Percentiles rank a stretch among this genome's conserved stretches.
phyloP scores from a whole-genome alignment of 2,888 invertebrate genomes.

The Bruchidius siliquastri region DNA sequence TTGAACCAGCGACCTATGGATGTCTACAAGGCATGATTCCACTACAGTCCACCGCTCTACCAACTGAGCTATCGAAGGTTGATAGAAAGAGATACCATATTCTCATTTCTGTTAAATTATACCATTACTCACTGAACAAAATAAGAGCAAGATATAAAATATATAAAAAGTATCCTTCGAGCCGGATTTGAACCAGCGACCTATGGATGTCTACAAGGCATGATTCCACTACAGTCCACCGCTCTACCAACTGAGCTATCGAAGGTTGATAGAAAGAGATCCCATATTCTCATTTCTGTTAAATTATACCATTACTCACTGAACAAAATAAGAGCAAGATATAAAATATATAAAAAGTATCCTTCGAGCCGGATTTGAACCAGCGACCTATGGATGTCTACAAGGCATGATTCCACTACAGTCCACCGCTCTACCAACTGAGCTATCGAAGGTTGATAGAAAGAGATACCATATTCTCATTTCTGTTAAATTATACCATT shows the following conservation, averaged over 20 bases:
- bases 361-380: constrained; percentile 42
- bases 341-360: constrained; percentile 17
- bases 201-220: constrained; percentile 52
- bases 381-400: constrained; percentile 55
- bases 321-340: neutral
- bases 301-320: neutral
- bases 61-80: constrained; percentile 42
- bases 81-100: neutral
- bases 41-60: constrained; percentile 41
- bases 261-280: constrained; percentile 25
- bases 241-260: constrained; percentile 43
- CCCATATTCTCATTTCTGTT: neutral
- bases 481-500: neutral
- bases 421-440: constrained; percentile 42
- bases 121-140: neutral
- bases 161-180: constrained; percentile 33
- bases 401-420: constrained; percentile 23
- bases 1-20: constrained; percentile 55
- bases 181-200: constrained; percentile 45
- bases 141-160: neutral
- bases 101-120: neutral
- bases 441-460: constrained; percentile 37
- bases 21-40: constrained; percentile 28
- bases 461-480: neutral
- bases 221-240: constrained; percentile 35